Percentiles rank a stretch among this genome's conserved stretches.
Conservation (phyloP, 1,140 invertebrate genomes). For the Leptopilina boulardi region DNA sequence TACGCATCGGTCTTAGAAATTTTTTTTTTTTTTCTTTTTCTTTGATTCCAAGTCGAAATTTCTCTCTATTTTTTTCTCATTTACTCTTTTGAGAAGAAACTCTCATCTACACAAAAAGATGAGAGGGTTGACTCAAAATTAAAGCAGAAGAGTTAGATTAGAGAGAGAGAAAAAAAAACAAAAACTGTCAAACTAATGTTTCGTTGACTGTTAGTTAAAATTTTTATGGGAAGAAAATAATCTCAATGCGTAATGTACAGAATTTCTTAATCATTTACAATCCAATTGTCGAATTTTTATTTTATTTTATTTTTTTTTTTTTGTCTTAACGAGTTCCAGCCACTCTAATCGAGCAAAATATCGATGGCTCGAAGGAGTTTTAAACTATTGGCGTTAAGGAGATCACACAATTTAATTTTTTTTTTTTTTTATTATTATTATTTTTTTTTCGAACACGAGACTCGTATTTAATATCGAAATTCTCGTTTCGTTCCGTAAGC, state of each 20-base stretch:
- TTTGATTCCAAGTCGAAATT: neutral
- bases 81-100: too few relatives aligned
- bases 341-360: slow-evolving; percentile 7
- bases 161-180: too few relatives aligned
- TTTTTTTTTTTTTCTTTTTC: neutral
- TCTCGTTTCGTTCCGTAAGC: neutral
- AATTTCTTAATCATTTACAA: slow-evolving; percentile 2
- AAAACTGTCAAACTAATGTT: too few relatives aligned
- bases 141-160: neutral
- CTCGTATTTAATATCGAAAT: neutral
- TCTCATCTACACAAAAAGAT: neutral
- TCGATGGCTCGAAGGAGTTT: neutral
- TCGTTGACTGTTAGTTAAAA: neutral
- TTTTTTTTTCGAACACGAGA: slow-evolving; percentile 28
- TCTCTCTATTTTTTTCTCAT: neutral
- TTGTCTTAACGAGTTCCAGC: slow-evolving; percentile 3
- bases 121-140: neutral
- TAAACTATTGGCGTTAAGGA: slow-evolving; percentile 33
- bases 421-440: neutral
- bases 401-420: slow-evolving; percentile 11
- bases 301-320: too few relatives aligned
- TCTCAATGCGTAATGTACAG: slow-evolving; percentile 24
- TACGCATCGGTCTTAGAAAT: slow-evolving; percentile 39
- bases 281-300: slow-evolving; percentile 7
- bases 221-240: neutral